Conservation (phyloP, 2,113 vertebrate genomes). For the Percina caprodes region DNA sequence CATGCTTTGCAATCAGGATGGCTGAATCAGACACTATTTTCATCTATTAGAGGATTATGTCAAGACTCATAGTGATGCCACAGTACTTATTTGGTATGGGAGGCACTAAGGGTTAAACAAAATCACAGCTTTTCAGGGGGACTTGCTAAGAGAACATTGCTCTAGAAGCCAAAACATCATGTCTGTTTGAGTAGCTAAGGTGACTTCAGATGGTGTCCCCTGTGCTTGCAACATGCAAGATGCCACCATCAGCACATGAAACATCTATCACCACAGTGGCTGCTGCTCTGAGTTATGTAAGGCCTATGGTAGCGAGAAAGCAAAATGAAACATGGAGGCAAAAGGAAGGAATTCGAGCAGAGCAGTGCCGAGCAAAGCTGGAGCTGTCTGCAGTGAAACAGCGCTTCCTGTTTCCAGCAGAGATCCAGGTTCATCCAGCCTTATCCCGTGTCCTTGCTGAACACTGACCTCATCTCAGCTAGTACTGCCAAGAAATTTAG, state of each 20-base stretch:
- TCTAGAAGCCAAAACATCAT: constrained; percentile 33
- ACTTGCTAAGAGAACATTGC: constrained; percentile 21
- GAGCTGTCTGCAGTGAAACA: constrained; percentile 82
- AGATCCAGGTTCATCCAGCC: constrained; percentile 85
- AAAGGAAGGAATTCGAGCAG: constrained; percentile 77
- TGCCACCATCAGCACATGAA: constrained; percentile 58
- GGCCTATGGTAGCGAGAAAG: constrained; percentile 71
- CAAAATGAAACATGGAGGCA: constrained; percentile 77
- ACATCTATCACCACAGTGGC: constrained; percentile 64
- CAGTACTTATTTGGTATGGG: neutral
- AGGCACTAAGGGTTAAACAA: constrained; percentile 25
- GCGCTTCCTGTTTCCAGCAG: constrained; percentile 84
- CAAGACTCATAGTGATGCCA: constrained; percentile 21
- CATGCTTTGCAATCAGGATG: constrained; percentile 42
- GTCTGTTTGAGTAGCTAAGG: constrained; percentile 49
- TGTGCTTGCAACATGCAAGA: constrained; percentile 77
- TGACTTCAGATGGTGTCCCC: constrained; percentile 56
- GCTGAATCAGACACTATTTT: constrained; percentile 34
- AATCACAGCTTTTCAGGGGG: constrained; percentile 10
- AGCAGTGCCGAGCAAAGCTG: constrained; percentile 76
- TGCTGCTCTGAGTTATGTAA: constrained; percentile 67
- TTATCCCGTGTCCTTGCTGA: constrained; percentile 51
- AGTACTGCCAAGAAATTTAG: constrained; percentile 6
- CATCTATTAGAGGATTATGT: constrained; percentile 38
- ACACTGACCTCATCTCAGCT: constrained; percentile 17